Conservation (phyloP, 2,113 vertebrate species). For the Ailurus styani region DNA sequence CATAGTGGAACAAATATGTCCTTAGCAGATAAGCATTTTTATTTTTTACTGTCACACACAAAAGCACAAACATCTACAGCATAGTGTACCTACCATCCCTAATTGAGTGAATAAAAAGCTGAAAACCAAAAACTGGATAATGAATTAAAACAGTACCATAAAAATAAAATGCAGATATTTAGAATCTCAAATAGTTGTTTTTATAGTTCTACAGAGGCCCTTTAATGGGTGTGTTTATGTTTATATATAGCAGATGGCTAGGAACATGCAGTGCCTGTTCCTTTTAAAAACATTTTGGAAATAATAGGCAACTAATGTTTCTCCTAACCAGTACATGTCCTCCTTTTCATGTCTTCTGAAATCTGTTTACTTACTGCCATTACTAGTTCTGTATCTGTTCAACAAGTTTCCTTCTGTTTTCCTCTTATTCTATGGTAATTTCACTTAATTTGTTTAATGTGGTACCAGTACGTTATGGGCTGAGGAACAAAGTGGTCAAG, state of each 20-base stretch:
- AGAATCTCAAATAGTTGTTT: not conserved
- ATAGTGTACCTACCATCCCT: not conserved
- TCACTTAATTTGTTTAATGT: not conserved
- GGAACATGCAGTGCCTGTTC: not conserved
- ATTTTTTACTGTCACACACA: not conserved
- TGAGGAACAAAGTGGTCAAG: not conserved
- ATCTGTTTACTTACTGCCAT: not conserved
- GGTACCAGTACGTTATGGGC: not conserved
- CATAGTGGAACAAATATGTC: slow-evolving; percentile 1
- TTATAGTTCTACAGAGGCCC: not conserved
- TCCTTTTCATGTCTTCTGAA: not conserved
- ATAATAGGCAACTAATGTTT: not conserved
- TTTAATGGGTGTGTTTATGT: slow-evolving; percentile 11
- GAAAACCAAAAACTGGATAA: not conserved
- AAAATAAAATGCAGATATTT: slow-evolving; percentile 2
- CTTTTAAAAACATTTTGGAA: slow-evolving; percentile 50
- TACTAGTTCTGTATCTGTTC: not conserved
- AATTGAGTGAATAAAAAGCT: not conserved
- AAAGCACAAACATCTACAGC: not conserved
- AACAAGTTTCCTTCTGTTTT: not conserved
- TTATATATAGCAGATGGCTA: slow-evolving; percentile 29
- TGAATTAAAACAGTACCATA: not conserved
- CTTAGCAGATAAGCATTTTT: slow-evolving; percentile 18
- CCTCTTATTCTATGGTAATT: not conserved
- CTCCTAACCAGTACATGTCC: not conserved